These are phyloP conservation scores for Tenthredo amoena DNA, from an alignment of 2,888 invertebrate genomes.

Conservation along the genomic window DNA sequence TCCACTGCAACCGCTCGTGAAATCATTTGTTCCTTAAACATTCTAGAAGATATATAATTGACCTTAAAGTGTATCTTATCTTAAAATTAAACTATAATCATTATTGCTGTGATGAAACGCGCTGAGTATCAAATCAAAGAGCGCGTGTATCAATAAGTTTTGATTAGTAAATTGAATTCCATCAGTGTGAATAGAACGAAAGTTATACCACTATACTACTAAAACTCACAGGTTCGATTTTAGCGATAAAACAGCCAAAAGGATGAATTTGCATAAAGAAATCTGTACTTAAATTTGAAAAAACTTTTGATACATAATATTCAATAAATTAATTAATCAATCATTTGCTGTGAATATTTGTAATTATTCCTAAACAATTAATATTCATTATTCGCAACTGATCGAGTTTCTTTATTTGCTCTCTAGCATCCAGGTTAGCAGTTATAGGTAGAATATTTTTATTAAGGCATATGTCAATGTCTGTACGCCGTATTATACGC, in stretches of 20 bases:
- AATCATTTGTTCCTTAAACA: background rate
- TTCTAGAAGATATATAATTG: background rate
- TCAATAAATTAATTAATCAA: background rate
- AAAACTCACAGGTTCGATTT: background rate
- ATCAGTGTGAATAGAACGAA: background rate
- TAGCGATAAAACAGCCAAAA: background rate
- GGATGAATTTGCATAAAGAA: background rate
- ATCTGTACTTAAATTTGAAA: background rate
- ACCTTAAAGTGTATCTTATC: background rate
- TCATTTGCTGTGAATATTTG: background rate
- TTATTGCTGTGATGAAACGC: constrained; percentile 16
- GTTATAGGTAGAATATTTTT: no score
- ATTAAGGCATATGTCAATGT: no score
- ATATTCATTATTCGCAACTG: no score
- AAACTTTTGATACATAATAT: background rate
- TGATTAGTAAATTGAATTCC: background rate
- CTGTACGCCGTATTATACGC: no score
- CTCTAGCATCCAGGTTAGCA: no score
- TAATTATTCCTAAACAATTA: no score
- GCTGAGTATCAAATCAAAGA: background rate
- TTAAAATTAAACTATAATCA: background rate
- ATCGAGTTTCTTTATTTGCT: no score
- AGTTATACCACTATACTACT: background rate
- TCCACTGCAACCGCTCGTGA: constrained; percentile 81
- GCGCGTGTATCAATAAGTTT: background rate